Percentiles rank a stretch among this genome's conserved stretches.
Conservation (phyloP, 2,888 invertebrate genomes). For the Polyommatus iphigenia region DNA sequence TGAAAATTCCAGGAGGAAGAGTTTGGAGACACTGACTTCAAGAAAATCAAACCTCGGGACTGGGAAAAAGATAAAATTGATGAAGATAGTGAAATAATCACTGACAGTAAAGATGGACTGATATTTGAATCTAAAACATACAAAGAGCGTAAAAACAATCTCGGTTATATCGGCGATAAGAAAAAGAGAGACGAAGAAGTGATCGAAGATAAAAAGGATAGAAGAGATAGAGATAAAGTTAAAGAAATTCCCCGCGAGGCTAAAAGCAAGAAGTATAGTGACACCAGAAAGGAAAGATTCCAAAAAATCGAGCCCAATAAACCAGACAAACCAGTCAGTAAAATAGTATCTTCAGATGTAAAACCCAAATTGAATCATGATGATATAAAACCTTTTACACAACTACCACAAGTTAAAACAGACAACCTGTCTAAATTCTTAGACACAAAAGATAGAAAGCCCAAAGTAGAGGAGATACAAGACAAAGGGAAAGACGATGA, state of each 20-base stretch:
- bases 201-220: slow-evolving; percentile 65
- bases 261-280: slow-evolving; percentile 75
- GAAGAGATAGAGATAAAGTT: slow-evolving; percentile 65
- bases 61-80: slow-evolving; percentile 69
- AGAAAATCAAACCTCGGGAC: slow-evolving; percentile 72
- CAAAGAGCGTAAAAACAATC: slow-evolving; percentile 63
- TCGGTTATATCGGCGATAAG: slow-evolving; percentile 64
- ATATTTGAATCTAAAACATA: slow-evolving; percentile 70
- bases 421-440: slow-evolving; percentile 72
- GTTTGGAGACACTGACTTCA: slow-evolving; percentile 64
- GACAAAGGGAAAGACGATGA: slow-evolving; percentile 59
- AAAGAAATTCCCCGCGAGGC: slow-evolving; percentile 72
- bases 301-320: slow-evolving; percentile 60
- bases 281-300: slow-evolving; percentile 71
- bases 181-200: slow-evolving; percentile 74
- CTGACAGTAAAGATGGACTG: slow-evolving; percentile 59
- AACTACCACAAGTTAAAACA: slow-evolving; percentile 74
- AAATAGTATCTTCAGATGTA: slow-evolving; percentile 61
- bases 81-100: slow-evolving; percentile 58
- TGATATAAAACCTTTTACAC: slow-evolving; percentile 76
- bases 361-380: slow-evolving; percentile 67
- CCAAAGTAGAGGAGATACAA: slow-evolving; percentile 57
- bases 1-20: slow-evolving; percentile 67
- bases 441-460: slow-evolving; percentile 69
- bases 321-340: slow-evolving; percentile 66